Evolutionary conservation across 1,140 invertebrate species (phyloP).

Genomic region (Danaus melanippus): DNA sequence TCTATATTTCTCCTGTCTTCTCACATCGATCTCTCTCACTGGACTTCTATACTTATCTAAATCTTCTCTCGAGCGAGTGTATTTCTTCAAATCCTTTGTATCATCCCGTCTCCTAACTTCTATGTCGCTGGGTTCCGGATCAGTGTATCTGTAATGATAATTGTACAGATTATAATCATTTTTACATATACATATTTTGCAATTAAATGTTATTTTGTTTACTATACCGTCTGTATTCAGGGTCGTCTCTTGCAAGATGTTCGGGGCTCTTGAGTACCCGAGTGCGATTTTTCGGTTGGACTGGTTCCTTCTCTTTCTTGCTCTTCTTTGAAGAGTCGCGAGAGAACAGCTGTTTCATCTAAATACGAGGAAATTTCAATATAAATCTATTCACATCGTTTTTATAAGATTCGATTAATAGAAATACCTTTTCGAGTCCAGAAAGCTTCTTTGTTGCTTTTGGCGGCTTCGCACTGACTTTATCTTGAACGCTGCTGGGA

Average conservation of each 20-base stretch:
- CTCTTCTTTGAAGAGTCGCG: slow-evolving; percentile 75
- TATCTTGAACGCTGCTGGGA: slow-evolving; percentile 59
- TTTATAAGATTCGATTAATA: slow-evolving; percentile 1
- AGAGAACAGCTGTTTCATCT: slow-evolving; percentile 76
- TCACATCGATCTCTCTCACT: slow-evolving; percentile 38
- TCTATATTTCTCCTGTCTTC: slow-evolving; percentile 31
- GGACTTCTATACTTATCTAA: slow-evolving; percentile 45
- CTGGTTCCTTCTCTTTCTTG: slow-evolving; percentile 73
- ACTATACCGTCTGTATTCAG: slow-evolving; percentile 67
- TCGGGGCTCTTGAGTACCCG: slow-evolving; percentile 72
- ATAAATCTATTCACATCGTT: background rate
- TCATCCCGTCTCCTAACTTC: slow-evolving; percentile 47
- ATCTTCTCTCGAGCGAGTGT: slow-evolving; percentile 47
- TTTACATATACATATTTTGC: too few relatives aligned
- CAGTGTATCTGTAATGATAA: slow-evolving; percentile 46
- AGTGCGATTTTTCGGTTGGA: slow-evolving; percentile 60
- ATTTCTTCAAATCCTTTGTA: slow-evolving; percentile 37
- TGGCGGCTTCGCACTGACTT: slow-evolving; percentile 73
- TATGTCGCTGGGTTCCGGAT: slow-evolving; percentile 61
- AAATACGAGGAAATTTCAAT: background rate
- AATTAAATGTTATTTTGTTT: too few relatives aligned
- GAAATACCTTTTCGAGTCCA: slow-evolving; percentile 76
- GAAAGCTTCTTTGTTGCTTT: slow-evolving; percentile 76
- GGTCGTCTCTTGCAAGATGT: slow-evolving; percentile 71
- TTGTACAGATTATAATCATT: too few relatives aligned